These are phyloP conservation scores for Porites cylindrica DNA, from an alignment of 92 coral and sea anemone genomes.

Conservation along the genomic window DNA sequence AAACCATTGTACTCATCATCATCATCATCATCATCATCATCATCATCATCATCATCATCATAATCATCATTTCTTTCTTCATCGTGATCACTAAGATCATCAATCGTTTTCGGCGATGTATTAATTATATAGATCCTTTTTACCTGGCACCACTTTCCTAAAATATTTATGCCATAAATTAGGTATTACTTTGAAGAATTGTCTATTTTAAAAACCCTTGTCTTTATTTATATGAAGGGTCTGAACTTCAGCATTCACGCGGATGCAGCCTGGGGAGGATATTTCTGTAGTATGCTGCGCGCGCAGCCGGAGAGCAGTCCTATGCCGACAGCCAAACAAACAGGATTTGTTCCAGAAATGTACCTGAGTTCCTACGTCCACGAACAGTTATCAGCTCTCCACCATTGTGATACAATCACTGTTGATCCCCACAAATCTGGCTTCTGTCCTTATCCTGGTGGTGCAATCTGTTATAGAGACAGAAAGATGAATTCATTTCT, in stretches of 20 bases:
- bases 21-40: background rate
- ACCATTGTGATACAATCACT: conserved; percentile 85
- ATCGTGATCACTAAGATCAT: background rate
- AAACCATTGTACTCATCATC: background rate
- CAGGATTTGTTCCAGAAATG: conserved; percentile 76
- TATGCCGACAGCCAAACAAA: background rate
- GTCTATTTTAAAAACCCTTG: background rate
- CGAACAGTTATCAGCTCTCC: conserved; percentile 66
- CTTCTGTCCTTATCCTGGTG: conserved; percentile 89
- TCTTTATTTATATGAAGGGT: conserved; percentile 43
- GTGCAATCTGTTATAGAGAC: conserved; percentile 92
- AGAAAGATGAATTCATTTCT: conserved; percentile 83
- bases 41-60: background rate
- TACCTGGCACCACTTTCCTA: no score
- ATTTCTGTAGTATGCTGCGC: conserved; percentile 90
- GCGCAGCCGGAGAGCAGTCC: conserved; percentile 55
- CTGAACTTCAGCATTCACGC: conserved; percentile 71
- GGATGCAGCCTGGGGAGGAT: conserved; percentile 98
- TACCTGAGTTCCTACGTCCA: conserved; percentile 72
- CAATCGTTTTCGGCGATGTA: no score
- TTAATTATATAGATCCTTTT: no score
- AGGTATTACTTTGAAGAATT: background rate
- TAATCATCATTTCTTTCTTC: background rate
- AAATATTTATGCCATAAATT: no score
- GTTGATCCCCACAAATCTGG: conserved; percentile 97